These are phyloP conservation scores for Salpingus planirostris DNA, from an alignment of 2,888 invertebrate species.

Conservation along the genomic window DNA sequence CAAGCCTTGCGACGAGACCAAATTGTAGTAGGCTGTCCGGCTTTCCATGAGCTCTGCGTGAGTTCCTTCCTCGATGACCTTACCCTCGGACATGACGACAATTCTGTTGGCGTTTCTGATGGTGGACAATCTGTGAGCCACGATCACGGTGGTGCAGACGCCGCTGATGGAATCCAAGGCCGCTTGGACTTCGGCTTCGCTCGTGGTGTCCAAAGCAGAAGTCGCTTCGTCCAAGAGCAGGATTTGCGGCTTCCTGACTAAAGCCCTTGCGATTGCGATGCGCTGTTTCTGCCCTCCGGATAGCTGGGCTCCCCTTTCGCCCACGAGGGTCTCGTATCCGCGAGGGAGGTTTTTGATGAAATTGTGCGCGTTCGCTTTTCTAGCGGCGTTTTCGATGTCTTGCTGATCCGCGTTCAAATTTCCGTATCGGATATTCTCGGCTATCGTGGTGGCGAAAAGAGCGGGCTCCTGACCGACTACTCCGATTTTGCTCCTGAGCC, in stretches of 20 bases:
- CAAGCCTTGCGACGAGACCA: constrained; percentile 55
- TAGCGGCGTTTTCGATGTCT: constrained; percentile 62
- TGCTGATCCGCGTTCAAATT: constrained; percentile 52
- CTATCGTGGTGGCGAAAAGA: constrained; percentile 71
- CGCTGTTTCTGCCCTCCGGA: constrained; percentile 89
- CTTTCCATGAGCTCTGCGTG: constrained; percentile 57
- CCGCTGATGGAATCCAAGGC: constrained; percentile 64
- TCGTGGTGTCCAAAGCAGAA: constrained; percentile 77
- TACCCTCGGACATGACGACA: constrained; percentile 57
- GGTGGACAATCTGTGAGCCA: constrained; percentile 66
- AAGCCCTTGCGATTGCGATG: constrained; percentile 81
- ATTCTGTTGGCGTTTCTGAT: constrained; percentile 63
- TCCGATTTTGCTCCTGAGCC: constrained; percentile 71
- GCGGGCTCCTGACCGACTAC: constrained; percentile 85
- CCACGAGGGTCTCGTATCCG: constrained; percentile 75
- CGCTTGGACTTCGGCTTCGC: constrained; percentile 77
- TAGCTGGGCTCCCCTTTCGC: constrained; percentile 71
- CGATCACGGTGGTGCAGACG: constrained; percentile 67
- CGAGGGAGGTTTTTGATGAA: constrained; percentile 67
- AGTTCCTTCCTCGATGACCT: constrained; percentile 57
- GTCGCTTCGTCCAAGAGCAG: constrained; percentile 80
- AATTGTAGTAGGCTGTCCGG: constrained; percentile 56
- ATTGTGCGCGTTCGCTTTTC: constrained; percentile 66
- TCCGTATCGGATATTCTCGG: constrained; percentile 68
- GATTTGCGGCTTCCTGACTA: constrained; percentile 71